Conservation (phyloP, 2,113 vertebrate species). For the Petromus typicus region DNA sequence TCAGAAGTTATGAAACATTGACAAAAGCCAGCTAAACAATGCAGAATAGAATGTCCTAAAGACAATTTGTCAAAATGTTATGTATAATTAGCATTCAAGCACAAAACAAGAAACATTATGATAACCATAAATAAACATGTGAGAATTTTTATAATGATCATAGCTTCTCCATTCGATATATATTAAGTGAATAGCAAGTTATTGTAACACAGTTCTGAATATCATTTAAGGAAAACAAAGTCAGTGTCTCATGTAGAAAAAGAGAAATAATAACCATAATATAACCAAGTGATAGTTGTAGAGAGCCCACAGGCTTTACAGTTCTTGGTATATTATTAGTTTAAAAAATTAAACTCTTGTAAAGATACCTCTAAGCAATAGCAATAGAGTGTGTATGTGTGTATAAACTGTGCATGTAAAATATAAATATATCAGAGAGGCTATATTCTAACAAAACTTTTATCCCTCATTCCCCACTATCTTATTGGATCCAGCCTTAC, state of each 20-base stretch:
- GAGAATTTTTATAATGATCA: neutral
- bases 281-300: neutral
- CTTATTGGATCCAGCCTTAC: neutral
- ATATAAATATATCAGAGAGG: neutral
- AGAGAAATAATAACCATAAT: conserved; percentile 11
- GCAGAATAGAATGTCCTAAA: neutral
- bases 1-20: neutral
- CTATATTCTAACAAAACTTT: neutral
- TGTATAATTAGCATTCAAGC: neutral
- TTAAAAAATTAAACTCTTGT: neutral
- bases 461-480: neutral
- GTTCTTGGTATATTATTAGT: neutral
- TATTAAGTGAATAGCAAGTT: neutral
- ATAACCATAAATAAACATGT: neutral
- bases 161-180: neutral
- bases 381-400: neutral
- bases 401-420: neutral
- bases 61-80: neutral
- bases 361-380: neutral
- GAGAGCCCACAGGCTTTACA: neutral
- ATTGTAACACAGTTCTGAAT: neutral
- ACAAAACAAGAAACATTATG: neutral
- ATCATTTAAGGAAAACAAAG: conserved; percentile 31
- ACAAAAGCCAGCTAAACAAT: neutral
- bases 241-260: neutral